Percentiles rank a stretch among this genome's conserved stretches.
Conservation (phyloP, 2,888 invertebrate species). For the Leptopilina drosophilae region DNA sequence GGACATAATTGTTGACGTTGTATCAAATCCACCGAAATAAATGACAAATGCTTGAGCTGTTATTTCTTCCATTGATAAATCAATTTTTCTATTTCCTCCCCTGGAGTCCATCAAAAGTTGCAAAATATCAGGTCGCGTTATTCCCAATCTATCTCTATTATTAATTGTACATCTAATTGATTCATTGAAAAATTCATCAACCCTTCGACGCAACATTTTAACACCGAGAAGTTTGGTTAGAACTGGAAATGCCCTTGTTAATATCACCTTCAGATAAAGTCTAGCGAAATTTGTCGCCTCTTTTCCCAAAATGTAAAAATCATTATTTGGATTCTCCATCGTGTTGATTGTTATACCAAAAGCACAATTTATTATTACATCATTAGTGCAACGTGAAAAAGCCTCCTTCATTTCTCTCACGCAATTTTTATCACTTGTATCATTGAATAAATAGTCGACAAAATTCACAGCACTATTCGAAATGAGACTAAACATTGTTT, state of each 20-base stretch:
- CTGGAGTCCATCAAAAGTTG: slow-evolving; percentile 78
- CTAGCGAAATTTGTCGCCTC: slow-evolving; percentile 48
- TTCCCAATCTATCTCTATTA: slow-evolving; percentile 49
- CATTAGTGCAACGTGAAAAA: slow-evolving; percentile 70
- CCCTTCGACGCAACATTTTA: slow-evolving; percentile 53
- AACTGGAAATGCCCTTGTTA: slow-evolving; percentile 45
- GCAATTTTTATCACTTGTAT: neutral
- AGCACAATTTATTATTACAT: slow-evolving; percentile 76
- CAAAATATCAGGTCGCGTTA: slow-evolving; percentile 79
- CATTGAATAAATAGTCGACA: slow-evolving; percentile 47
- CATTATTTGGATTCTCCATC: slow-evolving; percentile 62
- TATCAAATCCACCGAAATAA: slow-evolving; percentile 8
- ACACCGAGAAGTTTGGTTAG: slow-evolving; percentile 4
- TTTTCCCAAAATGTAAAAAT: slow-evolving; percentile 63
- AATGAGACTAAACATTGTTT: slow-evolving; percentile 58
- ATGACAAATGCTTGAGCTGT: neutral
- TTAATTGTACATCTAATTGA: slow-evolving; percentile 51
- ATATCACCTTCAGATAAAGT: slow-evolving; percentile 43
- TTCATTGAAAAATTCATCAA: slow-evolving; percentile 52
- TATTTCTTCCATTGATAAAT: slow-evolving; percentile 64
- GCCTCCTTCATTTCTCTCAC: slow-evolving; percentile 59
- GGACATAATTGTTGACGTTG: slow-evolving; percentile 51
- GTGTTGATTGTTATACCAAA: slow-evolving; percentile 71
- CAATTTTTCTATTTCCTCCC: slow-evolving; percentile 39
- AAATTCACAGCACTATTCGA: slow-evolving; percentile 56